phyloP scores from a whole-genome alignment of 2,888 invertebrate species.

The Cephus spinipes region DNA sequence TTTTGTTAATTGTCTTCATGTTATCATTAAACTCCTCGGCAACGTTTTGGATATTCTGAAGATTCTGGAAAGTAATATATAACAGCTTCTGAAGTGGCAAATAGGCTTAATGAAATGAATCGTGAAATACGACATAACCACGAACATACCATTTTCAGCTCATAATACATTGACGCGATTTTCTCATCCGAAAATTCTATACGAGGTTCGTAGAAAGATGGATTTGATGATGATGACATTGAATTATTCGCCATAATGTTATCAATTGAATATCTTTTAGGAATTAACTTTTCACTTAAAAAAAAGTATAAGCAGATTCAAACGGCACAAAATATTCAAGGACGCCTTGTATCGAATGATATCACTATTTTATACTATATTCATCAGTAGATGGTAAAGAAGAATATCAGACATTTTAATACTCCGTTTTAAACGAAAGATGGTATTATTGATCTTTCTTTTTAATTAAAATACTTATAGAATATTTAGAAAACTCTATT shows the following conservation, averaged over 20 bases:
- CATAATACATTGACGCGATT: slow-evolving; percentile 24
- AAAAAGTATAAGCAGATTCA: background rate
- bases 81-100: background rate
- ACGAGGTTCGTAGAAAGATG: slow-evolving; percentile 20
- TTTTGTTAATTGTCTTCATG: slow-evolving; percentile 22
- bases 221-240: slow-evolving; percentile 24
- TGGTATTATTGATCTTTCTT: background rate
- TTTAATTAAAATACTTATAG: background rate
- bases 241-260: slow-evolving; percentile 31
- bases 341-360: background rate
- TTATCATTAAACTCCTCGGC: slow-evolving; percentile 24
- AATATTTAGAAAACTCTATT: background rate
- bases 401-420: background rate
- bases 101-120: background rate
- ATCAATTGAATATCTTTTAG: background rate
- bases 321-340: background rate
- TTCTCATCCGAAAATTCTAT: slow-evolving; percentile 28
- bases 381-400: background rate
- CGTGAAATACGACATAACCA: background rate
- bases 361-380: background rate
- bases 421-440: background rate
- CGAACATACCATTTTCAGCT: slow-evolving; percentile 26
- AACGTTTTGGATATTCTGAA: slow-evolving; percentile 29
- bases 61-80: slow-evolving; percentile 27
- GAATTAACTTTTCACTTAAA: background rate